Evolutionary conservation across 2,888 invertebrate species (phyloP).

Genomic region (Leptopterna dolabrata): DNA sequence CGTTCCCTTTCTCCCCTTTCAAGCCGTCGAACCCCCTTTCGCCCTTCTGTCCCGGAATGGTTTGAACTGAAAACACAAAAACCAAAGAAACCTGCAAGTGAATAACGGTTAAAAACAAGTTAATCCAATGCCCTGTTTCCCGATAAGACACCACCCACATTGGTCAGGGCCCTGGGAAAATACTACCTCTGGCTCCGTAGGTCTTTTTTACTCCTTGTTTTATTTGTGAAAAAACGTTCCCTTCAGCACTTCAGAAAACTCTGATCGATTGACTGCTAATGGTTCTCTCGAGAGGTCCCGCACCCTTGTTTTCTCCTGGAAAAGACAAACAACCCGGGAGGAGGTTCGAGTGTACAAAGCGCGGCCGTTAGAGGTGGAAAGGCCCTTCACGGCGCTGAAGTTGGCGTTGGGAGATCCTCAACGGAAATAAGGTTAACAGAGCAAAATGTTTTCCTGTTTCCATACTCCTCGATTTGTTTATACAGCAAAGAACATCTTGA

Average conservation of each 20-base stretch:
- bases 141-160: neutral
- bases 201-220: neutral
- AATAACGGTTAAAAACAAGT: neutral
- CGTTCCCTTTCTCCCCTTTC: constrained; percentile 66
- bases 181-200: neutral
- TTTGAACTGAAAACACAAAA: constrained; percentile 37
- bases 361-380: neutral
- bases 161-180: neutral
- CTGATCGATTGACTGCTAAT: constrained; percentile 38
- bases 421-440: neutral
- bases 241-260: constrained; percentile 18
- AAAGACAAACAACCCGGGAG: constrained; percentile 20
- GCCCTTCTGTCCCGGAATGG: constrained; percentile 60
- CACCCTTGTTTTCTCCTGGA: neutral
- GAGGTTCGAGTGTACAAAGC: constrained; percentile 7
- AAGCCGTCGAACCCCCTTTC: constrained; percentile 59
- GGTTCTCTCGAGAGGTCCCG: constrained; percentile 5
- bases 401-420: neutral
- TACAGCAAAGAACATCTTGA: too few species aligned
- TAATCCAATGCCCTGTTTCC: neutral
- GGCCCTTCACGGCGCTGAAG: neutral
- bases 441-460: neutral
- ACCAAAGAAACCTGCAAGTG: neutral
- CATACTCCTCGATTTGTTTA: neutral
- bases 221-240: constrained; percentile 15